Base-by-base conservation (phyloP, 2,888 invertebrate genomes). In the Gari tellinella region DNA sequence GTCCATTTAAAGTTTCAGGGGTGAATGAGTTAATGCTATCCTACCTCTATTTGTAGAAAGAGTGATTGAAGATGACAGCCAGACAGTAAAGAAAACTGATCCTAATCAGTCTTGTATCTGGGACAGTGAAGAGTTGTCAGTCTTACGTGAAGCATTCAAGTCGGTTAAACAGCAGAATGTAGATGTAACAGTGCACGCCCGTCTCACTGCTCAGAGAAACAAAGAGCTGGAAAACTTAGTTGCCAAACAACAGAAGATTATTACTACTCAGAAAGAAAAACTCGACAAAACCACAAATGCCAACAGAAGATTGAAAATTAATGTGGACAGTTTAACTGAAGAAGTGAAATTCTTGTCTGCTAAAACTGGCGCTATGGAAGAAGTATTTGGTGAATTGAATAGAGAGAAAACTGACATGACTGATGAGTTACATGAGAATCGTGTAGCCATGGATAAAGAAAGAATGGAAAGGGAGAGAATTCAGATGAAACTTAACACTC, bases 91-190 rank as follows among this genome's bases (percentile, higher is more conserved):
- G 14, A 69, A 62, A 37, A 74, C 85, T 5, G 82, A 88, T 62
- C 68, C 85, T 19, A 70, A 86, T 8, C 74, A 87, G 17, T 82
- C 88, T 12, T 80, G 85, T 56, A 85, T 90, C 14, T 90, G 90
- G 90, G 82, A 86, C 61, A 68, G 86, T 0, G 81, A 84, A 31
- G 90, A 90, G 75, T 75, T 90, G 0, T 69, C 73, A 10, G 83
- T 88, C 8, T 68, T 90, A 0, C 78, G 90, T 5, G 81, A 84
- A 25, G 88, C 88, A 14, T 88, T 84, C 62, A 88, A 83, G 67
- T 68, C 85, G 10, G 82, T 89, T 8, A 88, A 86, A 73, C 82
- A 82, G 61, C 76, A 89, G 63, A 88, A 86, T 46, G 73, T 74
- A 5, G 82, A 84, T 65, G 77, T 88, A 1, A 84, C 81, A 58